A percentile compares a stretch with the other conserved stretches of the same genome.
These are phyloP conservation scores for Pelusios castaneus DNA, from an alignment of 2,113 vertebrate genomes.

Conservation along the genomic window DNA sequence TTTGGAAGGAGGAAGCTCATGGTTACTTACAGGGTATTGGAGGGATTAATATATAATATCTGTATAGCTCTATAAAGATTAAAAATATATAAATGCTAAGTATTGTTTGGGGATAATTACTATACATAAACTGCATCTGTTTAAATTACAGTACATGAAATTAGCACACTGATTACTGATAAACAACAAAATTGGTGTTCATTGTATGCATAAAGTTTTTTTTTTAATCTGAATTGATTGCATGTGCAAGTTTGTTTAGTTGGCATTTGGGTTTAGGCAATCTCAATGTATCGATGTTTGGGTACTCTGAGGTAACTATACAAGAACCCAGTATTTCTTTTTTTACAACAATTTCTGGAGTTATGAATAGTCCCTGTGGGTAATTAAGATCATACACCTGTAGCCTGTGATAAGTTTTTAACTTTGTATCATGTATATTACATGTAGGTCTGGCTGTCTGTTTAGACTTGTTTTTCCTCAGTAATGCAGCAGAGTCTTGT, in stretches of 20 bases:
- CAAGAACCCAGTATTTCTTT: background rate
- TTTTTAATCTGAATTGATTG: background rate
- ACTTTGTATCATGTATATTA: background rate
- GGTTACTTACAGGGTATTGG: background rate
- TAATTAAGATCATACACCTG: background rate
- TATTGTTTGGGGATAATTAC: background rate
- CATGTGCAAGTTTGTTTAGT: background rate
- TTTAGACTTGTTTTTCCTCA: background rate
- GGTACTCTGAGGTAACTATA: background rate
- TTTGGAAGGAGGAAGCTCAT: background rate
- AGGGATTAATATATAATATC: background rate
- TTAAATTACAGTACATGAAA: background rate
- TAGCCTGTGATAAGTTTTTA: background rate
- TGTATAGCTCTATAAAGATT: background rate
- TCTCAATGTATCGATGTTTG: background rate
- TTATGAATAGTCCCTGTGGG: background rate
- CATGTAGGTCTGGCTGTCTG: background rate
- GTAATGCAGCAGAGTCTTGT: too few relatives aligned
- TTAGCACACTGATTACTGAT: background rate
- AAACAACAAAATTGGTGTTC: background rate
- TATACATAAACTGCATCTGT: background rate
- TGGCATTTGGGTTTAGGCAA: too few relatives aligned
- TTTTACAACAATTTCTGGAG: background rate
- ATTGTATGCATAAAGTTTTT: background rate
- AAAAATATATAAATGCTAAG: background rate